Base-by-base conservation (phyloP, 2,113 vertebrate genomes). In the Nyctereutes procyonoides region DNA sequence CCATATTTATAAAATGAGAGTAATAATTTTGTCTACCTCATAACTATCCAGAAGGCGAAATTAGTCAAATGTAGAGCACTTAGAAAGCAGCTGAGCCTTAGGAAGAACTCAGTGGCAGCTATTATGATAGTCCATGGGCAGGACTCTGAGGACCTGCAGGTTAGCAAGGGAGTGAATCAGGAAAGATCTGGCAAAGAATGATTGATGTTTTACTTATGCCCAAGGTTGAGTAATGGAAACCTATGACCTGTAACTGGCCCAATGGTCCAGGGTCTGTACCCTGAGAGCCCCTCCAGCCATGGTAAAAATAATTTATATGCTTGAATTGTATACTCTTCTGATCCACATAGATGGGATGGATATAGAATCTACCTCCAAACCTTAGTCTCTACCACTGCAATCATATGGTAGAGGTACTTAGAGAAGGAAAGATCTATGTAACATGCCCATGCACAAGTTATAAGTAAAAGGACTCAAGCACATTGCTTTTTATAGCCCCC, bases 91-190 rank as follows among this genome's bases (percentile, higher is more conserved):
- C 80, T 16, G 7, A 58, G 55, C 56, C 60, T 76, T 77, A 67
- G 63, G 48, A 69, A 92, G 24, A 0, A 9, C 17, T 35, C 5
- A 3, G 24, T 55, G 13, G 90, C 67, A 30, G 51, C 38, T 62
- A 1, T 26, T 53, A 15, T 1, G 26, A 17, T 11, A 20, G 65
- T 32, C 71, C 17, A 2, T 15, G 35, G 8, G 12, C 16, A 48
- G 17, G 43, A 17, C 80, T 53, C 81, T 16, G 77, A 76, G 81
- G 8, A 69, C 30, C 88, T 87, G 35, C 30, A 26, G 51, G 43
- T 76, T 11, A 80, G 24, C 81, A 69, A 79, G 60, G 69, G 65
- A 82, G 55, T 87, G 86, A 97, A 88, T 15, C 74, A 82, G 60
- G n/a, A 65, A 22, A 43, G 83, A 43, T 30, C 53, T 19, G 53